Conservation (phyloP, 2,797 vertebrate genomes). For the Tachyglossus aculeatus region DNA sequence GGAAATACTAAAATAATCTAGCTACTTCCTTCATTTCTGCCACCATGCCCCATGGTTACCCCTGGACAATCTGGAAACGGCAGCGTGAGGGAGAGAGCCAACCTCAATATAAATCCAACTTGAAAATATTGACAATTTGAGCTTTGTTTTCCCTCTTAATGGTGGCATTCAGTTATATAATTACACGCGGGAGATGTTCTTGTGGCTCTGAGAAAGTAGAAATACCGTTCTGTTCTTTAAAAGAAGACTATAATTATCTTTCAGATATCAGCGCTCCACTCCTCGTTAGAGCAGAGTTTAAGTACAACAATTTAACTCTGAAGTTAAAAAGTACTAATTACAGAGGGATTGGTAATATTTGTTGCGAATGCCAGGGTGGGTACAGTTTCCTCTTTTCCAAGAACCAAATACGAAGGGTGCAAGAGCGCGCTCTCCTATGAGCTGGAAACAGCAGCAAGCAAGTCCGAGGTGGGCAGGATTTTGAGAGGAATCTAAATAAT, state of each 20-base stretch:
- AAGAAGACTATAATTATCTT: slow-evolving; percentile 54
- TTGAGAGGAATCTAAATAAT: no score
- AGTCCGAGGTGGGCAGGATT: no score
- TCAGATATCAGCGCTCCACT: slow-evolving; percentile 24
- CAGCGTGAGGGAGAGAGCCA: no score
- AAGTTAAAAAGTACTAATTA: slow-evolving; percentile 34
- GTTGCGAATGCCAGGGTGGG: background rate
- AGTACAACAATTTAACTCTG: slow-evolving; percentile 28
- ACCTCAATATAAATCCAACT: slow-evolving; percentile 28
- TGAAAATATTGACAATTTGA: slow-evolving; percentile 1
- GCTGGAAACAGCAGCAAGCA: no score
- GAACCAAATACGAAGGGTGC: no score
- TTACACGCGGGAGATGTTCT: slow-evolving; percentile 25
- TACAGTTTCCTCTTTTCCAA: no score
- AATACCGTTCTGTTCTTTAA: slow-evolving; percentile 15
- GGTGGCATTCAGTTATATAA: slow-evolving; percentile 25
- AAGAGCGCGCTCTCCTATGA: no score
- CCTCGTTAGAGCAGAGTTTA: slow-evolving; percentile 24
- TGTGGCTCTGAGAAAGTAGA: slow-evolving; percentile 24
- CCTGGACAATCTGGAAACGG: no score
- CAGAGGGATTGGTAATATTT: slow-evolving; percentile 2
- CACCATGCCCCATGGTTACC: no score
- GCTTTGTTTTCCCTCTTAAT: slow-evolving; percentile 22
- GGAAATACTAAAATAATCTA: no score
- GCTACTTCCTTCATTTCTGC: no score